Base-by-base conservation (phyloP, 2,113 vertebrate genomes). In the Dascyllus trimaculatus region DNA sequence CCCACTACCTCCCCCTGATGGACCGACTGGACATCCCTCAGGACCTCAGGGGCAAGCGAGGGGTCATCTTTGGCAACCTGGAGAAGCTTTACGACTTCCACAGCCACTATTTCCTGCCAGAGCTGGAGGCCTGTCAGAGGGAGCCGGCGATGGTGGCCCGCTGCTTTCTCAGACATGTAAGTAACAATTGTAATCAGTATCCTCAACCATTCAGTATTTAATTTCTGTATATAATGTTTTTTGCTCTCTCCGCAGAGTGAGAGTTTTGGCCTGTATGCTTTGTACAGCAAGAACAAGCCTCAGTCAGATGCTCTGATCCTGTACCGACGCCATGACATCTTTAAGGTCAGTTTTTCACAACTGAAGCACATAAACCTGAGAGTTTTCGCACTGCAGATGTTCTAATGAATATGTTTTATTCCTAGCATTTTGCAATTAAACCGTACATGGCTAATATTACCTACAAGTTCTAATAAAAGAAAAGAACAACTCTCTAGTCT, bases 251-350 rank as follows among this genome's bases (percentile, higher is more conserved):
- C 67, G 22, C 89, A 95, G 94, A 92, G 90, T 69, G 93, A 94
- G 11, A 94, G 89, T 75, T 95, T 95, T 69, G 91, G 92, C 22
- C 88, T 96, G 6, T 96, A 96, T 15, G 92, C 94, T 21, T 90
- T 95, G 56, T 95, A 95, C 88, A 96, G 94, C 78, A 96, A 94
- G 87, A 96, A 95, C 88, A 96, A 95, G 84, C 95, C 95, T 35
- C 91, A 88, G 29, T 96, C 95, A n/a, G 95, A 95, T 14, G 82
- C 92, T 48, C 84, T 95, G 60, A 93, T 95, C 58, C 90, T 94
- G 10, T 87, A 93, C 65, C 91, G 90, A 5, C 93, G 93, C 52
- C 94, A 95, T 71, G 93, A 93, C 67, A 94, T 96, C 82, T 95
- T 95, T 66, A 95, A 95, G 92, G 94, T 95, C 48, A 71, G 68